phyloP scores from a whole-genome alignment of 2,888 invertebrate species.

The Apamea epomidion region DNA sequence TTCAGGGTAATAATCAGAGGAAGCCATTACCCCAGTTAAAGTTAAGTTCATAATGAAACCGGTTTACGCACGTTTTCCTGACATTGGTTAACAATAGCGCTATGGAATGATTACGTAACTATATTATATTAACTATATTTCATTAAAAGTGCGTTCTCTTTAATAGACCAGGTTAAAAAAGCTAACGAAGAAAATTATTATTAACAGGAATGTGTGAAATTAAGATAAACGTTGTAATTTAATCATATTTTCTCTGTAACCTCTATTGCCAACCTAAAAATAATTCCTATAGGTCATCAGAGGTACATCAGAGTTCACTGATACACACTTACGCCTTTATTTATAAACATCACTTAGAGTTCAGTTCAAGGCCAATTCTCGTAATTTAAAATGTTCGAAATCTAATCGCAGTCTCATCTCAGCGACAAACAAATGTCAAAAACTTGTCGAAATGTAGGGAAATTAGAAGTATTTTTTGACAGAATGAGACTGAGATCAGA shows the following conservation, averaged over 20 bases:
- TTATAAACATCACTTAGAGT: not conserved
- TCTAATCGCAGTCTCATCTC: too few species aligned
- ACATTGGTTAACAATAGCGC: constrained; percentile 32
- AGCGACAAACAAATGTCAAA: too few species aligned
- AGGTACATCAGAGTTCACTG: not conserved
- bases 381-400: too few species aligned
- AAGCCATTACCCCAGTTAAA: constrained; percentile 63
- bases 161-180: not conserved
- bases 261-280: not conserved
- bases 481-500: too few species aligned
- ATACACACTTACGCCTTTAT: not conserved
- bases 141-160: constrained; percentile 3
- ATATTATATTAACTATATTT: too few species aligned
- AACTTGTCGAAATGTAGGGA: too few species aligned
- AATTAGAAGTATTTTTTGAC: too few species aligned
- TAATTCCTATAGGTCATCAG: too few species aligned
- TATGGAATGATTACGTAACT: constrained; percentile 11
- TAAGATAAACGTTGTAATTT: not conserved
- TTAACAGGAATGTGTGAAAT: too few species aligned
- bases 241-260: not conserved
- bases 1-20: constrained; percentile 59
- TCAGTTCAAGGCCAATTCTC: too few species aligned
- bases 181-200: not conserved
- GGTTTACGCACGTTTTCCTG: constrained; percentile 41
- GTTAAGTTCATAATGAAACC: constrained; percentile 37